A percentile compares a stretch with the other conserved stretches of the same genome.
Conservation (phyloP, 2,888 invertebrate genomes). For the Hyposoter dolosus region DNA sequence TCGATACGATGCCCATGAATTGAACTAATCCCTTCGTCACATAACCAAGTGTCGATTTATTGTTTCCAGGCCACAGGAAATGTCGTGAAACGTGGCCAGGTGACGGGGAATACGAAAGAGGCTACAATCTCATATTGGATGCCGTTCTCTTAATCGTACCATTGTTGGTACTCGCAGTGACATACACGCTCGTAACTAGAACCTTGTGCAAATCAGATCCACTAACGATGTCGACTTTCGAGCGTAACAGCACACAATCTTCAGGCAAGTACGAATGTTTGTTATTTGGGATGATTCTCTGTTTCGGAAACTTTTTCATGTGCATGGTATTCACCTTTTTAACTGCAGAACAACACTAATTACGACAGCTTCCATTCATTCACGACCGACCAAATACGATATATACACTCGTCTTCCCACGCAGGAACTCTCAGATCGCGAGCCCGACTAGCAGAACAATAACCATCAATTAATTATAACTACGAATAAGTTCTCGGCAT, state of each 20-base stretch:
- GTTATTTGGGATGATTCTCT: not conserved
- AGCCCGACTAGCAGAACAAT: not conserved
- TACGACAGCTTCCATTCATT: too few species aligned
- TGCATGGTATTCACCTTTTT: not conserved
- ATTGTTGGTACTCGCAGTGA: slow-evolving; percentile 87
- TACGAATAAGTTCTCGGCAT: not conserved
- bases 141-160: slow-evolving; percentile 89
- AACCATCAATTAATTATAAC: not conserved
- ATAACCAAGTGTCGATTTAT: slow-evolving; percentile 20
- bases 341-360: too few species aligned
- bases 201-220: slow-evolving; percentile 85
- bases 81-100: slow-evolving; percentile 88
- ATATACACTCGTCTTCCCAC: too few species aligned
- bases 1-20: not conserved
- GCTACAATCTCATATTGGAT: slow-evolving; percentile 88
- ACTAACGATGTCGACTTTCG: slow-evolving; percentile 65
- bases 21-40: not conserved
- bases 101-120: slow-evolving; percentile 85
- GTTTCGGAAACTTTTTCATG: not conserved
- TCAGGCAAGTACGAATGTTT: slow-evolving; percentile 54
- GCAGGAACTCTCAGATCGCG: not conserved
- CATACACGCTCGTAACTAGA: slow-evolving; percentile 87
- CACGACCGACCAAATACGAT: too few species aligned
- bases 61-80: slow-evolving; percentile 86
- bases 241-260: slow-evolving; percentile 53